Base-by-base conservation (phyloP, 2,797 vertebrate genomes). In the Pipistrellus pipistrellus region DNA sequence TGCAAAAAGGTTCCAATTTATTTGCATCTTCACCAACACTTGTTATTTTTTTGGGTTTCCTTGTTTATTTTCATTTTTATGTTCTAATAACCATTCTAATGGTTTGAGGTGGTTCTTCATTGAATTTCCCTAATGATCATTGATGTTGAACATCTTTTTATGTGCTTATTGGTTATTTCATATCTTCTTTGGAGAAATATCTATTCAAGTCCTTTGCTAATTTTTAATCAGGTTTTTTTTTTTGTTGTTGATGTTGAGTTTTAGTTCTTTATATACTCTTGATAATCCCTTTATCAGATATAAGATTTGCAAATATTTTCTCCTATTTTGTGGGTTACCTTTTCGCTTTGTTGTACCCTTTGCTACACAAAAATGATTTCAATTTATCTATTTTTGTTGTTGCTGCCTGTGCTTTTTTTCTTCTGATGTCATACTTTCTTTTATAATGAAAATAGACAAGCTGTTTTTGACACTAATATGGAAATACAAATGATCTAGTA, bases 401-500 rank as follows among this genome's bases (percentile, higher is more conserved):
- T 71, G 20, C 23, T 85, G 55, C 11, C n/a, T 76, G 12, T 81
- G 51, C 12, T 69, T 71, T 53, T 78, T 75, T 30, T 9, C 4
- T 64, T 76, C 17, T 53, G 4, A 20, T 32, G 15, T 82, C n/a
- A 82, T 41, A 73, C 15, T 38, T 64, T 51, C 32, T 25, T 55
- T 59, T 25, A 23, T 4, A 87, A 69, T 86, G n/a, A 81, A 94
- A 85, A 57, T 41, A 44, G 8, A 53, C 18, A 84, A 84, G 66
- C 48, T 62, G 10, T 84, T 92, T 73, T 72, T 78, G 32, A 93
- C 12, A 78, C 3, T 17, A 75, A 32, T 10, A 73, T 23, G 30
- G 77, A 96, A 90, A 92, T 66, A 41, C 41, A 88, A 72, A 90
- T 15, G 30, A 68, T 78, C 11, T n/a, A 2, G 41, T 89, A 92